Evolutionary conservation across 2,888 invertebrate genomes (phyloP).

Genomic region (Drosophila barbarae): DNA sequence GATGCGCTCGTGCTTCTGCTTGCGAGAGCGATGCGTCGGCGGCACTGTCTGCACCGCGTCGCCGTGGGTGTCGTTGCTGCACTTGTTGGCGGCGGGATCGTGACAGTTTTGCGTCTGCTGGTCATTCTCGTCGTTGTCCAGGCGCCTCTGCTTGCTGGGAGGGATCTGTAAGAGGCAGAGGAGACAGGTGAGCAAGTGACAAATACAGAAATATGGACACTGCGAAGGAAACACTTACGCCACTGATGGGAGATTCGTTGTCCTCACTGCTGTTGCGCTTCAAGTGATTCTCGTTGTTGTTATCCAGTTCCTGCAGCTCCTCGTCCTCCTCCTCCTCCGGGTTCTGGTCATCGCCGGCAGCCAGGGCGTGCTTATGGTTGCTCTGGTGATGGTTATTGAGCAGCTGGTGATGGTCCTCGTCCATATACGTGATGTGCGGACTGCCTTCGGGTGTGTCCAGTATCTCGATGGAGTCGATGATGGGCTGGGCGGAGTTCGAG

Average conservation of each 20-base stretch:
- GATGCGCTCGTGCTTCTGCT: conserved; percentile 75
- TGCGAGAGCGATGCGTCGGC: conserved; percentile 70
- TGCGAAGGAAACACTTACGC: conserved; percentile 42
- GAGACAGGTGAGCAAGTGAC: not conserved
- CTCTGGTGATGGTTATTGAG: conserved; percentile 58
- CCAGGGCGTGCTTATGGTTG: conserved; percentile 31
- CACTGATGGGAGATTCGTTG: conserved; percentile 62
- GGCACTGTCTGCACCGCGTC: conserved; percentile 30
- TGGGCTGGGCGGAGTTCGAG: conserved; percentile 22
- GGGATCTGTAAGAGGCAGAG: conserved; percentile 46
- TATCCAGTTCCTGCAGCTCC: conserved; percentile 41
- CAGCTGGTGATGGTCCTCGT: conserved; percentile 40
- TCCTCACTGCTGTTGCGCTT: conserved; percentile 49
- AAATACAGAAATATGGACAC: not conserved
- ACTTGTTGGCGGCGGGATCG: conserved; percentile 18
- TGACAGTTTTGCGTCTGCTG: conserved; percentile 61
- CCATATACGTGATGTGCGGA: conserved; percentile 58
- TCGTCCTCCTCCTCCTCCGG: conserved; percentile 7
- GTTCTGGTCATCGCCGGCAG: not conserved
- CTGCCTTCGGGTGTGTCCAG: conserved; percentile 78
- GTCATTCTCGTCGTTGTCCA: conserved; percentile 66
- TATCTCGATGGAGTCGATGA: conserved; percentile 78
- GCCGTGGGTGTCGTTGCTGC: conserved; percentile 23
- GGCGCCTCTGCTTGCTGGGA: conserved; percentile 65
- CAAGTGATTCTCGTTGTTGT: conserved; percentile 59